Evolutionary conservation across 2,113 vertebrate genomes (phyloP), one percentile per base, ranked within the genome.

Genomic region (Dryoscopus gambensis): DNA sequence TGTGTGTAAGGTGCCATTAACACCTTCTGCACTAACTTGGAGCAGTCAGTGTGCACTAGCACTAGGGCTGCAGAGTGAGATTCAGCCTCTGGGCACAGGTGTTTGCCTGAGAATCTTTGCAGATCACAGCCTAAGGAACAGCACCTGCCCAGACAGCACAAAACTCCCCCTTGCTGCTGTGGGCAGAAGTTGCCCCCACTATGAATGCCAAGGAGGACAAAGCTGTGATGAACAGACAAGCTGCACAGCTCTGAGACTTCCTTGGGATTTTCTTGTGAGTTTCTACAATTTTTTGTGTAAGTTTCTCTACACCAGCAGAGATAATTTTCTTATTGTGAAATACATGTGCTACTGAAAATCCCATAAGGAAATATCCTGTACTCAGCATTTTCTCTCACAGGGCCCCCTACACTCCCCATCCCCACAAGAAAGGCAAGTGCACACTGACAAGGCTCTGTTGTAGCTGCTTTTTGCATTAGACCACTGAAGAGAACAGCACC

Each of bases 351-450:
- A 31, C 30, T 25, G 33, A 74, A 89, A 79, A 76, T 68, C 44
- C 15, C 76, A 65, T 0, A 1, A 47, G 49, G 21, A 81, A 70
- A 70, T 0, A 0, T 42, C 65, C 44, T 40, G 22, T 65, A 37
- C 37, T 88, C 31, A 18, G n/a, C 0, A 0, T 44, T 73, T 90
- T 93, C 20, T 62, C 57, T 76, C 22, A 33, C 2, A 10, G 23
- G 21, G 13, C 5, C 10, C 40, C 30, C 18, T 19, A 22, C 6
- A 6, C 8, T 76, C 63, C 49, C 17, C 1, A 4, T 90, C 37
- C 42, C 31, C 20, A 16, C 0, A 3, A 25, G 28, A 40, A 67
- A 75, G 44, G 15, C 25, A 67, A 6, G 17, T 2, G 2, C 21
- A 13, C 50, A 24, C 53, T 3, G 5, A 3, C 2, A 11, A 31